Base-by-base conservation (phyloP, 2,797 vertebrate genomes). In the Sciaenops ocellatus region DNA sequence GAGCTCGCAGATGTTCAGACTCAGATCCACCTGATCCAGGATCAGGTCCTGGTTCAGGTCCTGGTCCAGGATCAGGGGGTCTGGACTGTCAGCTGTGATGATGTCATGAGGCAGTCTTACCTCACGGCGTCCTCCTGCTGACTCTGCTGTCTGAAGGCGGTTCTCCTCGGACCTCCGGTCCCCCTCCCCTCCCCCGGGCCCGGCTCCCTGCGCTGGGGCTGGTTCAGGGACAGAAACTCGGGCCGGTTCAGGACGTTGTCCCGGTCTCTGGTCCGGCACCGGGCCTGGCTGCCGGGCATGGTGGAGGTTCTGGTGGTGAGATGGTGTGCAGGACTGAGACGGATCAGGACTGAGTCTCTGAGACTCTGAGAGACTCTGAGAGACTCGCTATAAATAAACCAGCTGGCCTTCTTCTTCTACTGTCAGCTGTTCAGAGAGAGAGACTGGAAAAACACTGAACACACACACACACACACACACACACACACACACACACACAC, bases 181-280 rank as follows among this genome's bases (percentile, higher is more conserved):
- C 83, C 72, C 41, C 89, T 34, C 5, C 73, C 69, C 69, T 80
- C 85, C 48, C 78, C 86, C 1, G n/a, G 15, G 3, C 3, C 73
- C 18, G 57, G 76, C n/a, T 83, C 80, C 52, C 80, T 72, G 61
- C 75, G 76, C 28, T 92, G 20, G 47, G 96, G 94, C 93, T 97
- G 97, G 79, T 95, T 98, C 79, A 98, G 94, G 50, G 97, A 98
- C 83, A 97, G 83, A 85, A 98, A 98, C 94, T 98, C 97, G 0
- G 97, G 95, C 80, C 97, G 93, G 95, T 97, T 96, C 86, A 97
- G 93, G 73, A 96, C 87, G 15, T 97, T 96, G 95, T 87, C 97
- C 83, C 95, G 95, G 76, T 97, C 97, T 79, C 96, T 93, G 60
- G 94, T 87, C 69, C 96, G 92, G 74, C 92, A 83, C 79, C 97